Conservation (phyloP, 2,888 invertebrate species). For the Pediacus dermestoides region DNA sequence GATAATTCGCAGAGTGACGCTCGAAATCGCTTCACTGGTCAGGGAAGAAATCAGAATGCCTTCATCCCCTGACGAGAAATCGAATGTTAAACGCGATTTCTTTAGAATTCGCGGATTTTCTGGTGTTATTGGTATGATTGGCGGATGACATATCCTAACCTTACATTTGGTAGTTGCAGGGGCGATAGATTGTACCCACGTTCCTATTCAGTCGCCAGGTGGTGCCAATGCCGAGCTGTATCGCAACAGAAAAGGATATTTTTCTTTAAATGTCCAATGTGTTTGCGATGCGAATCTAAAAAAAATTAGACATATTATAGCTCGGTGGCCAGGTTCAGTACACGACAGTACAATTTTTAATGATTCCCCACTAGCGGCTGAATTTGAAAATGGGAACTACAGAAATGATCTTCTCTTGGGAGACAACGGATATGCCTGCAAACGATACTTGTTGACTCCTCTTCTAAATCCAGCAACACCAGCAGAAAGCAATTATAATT, state of each 20-base stretch:
- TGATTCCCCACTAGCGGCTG: conserved; percentile 6
- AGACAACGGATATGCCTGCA: conserved; percentile 17
- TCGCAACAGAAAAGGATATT: conserved; percentile 13
- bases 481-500: conserved; percentile 15
- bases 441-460: conserved; percentile 16
- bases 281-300: too few relatives aligned
- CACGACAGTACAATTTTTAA: conserved; percentile 16
- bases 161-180: too few relatives aligned
- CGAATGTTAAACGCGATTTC: too few relatives aligned
- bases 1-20: too few relatives aligned
- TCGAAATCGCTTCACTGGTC: too few relatives aligned
- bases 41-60: too few relatives aligned
- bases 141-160: too few relatives aligned
- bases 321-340: conserved; percentile 14
- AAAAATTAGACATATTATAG: conserved; percentile 10
- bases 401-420: conserved; percentile 10
- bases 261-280: too few relatives aligned
- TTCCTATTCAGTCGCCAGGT: conserved; percentile 15
- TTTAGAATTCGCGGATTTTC: too few relatives aligned
- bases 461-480: conserved; percentile 10
- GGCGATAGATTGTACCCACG: conserved; percentile 14
- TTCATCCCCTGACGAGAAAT: too few relatives aligned
- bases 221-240: conserved; percentile 11
- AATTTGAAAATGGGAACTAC: conserved; percentile 5
- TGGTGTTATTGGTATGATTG: too few relatives aligned